Base-by-base conservation (phyloP, 2,797 vertebrate species). In the Parauchenoglanis punctatus region DNA sequence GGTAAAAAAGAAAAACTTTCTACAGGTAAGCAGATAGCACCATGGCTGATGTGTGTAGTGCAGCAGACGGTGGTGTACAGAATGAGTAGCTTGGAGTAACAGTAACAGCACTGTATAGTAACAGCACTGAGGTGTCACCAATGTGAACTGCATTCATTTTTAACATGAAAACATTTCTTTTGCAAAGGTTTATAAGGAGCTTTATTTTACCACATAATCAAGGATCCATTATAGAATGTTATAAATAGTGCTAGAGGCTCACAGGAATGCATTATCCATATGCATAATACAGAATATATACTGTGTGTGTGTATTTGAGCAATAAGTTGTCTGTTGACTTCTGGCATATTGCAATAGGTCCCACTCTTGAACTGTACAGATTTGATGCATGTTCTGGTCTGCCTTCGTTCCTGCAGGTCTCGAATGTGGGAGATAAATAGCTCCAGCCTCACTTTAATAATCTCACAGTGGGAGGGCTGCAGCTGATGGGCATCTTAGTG, bases 161-260 rank as follows among this genome's bases (percentile, higher is more conserved):
- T 18, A 61, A 44, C 35, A n/a, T 2, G 1, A n/a, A 81, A 46
- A 12, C 28, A 4, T 77, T 77, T 52, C 1, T 58, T 80, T 80
- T 35, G 76, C 52, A 11, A 78, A 11, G 28, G 17, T 56, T 31
- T 56, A 44, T 25, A n/a, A 78, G 17, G 7, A 77, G n/a, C 6
- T 40, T 46, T 44, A 31, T 67, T 67, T 67, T 35, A 35, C 35
- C 35, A 35, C 35, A 35, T 58, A 7, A 54, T 65, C 78, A 92
- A 90, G 94, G 91, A 93, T 93, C 92, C 93, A 89, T 93, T 93
- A 92, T 93, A 92, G 94, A 95, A 88, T 72, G 84, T 58, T 40
- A 85, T 67, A 81, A 89, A 67, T 20, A 20, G 20, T 49, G 5
- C 46, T 49, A 49, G 46, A 49, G 8, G 8, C 46, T 49, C 46